phyloP scores from a whole-genome alignment of 2,797 vertebrate genomes.

The Perodicticus potto region DNA sequence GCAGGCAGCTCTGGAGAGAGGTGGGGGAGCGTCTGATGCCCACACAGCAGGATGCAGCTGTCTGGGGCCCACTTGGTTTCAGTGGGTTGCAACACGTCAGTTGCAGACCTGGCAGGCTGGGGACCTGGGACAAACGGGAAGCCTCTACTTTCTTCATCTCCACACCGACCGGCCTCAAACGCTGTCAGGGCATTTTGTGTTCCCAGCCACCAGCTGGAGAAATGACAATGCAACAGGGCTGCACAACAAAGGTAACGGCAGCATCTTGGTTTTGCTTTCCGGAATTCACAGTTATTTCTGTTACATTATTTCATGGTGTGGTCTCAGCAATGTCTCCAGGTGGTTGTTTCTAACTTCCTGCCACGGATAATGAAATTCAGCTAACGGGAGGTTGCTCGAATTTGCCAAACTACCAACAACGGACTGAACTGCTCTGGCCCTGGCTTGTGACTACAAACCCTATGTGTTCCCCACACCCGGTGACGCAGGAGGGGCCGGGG shows the following conservation, averaged over 20 bases:
- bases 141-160: not conserved
- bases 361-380: no score
- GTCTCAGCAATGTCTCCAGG: fast-evolving
- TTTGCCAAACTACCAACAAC: no score
- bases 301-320: fast-evolving
- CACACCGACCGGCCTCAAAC: fast-evolving
- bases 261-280: not conserved
- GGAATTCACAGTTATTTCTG: no score
- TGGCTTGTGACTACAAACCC: fast-evolving
- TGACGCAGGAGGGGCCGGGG: no score
- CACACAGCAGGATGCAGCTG: fast-evolving
- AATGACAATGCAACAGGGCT: fast-evolving
- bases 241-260: not conserved
- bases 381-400: fast-evolving
- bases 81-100: fast-evolving
- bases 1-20: not conserved
- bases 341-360: not conserved
- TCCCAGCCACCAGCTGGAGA: fast-evolving
- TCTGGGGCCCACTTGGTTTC: no score
- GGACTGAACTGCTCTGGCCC: fast-evolving
- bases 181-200: fast-evolving
- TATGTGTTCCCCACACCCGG: not conserved
- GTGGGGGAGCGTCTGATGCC: fast-evolving
- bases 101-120: fast-evolving
- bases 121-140: fast-evolving